These are phyloP conservation scores for Zoroaster sp. DNA, from an alignment of 53 echinoderm and acorn worm genomes.

Conservation along the genomic window DNA sequence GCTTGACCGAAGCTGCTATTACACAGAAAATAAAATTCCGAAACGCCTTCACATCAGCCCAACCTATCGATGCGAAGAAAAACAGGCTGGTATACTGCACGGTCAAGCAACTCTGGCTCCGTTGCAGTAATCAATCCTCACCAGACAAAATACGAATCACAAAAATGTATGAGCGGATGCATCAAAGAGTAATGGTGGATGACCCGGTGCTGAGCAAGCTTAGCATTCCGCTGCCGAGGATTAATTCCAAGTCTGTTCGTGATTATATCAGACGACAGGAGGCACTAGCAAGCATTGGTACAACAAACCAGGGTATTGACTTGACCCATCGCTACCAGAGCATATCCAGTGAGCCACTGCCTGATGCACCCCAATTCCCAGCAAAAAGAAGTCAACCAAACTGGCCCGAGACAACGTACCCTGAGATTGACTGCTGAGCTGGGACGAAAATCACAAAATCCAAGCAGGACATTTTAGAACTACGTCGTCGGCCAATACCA, in stretches of 20 bases:
- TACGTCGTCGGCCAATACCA: no score
- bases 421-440: no score
- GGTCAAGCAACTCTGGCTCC: conserved; percentile 50
- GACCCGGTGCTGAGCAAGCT: conserved; percentile 45
- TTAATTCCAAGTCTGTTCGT: conserved; percentile 35
- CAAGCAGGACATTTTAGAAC: no score
- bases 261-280: no score
- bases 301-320: no score
- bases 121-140: background rate
- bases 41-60: conserved; percentile 31
- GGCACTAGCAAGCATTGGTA: no score
- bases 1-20: background rate
- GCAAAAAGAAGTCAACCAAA: no score
- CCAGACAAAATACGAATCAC: conserved; percentile 28
- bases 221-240: conserved; percentile 32
- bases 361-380: no score
- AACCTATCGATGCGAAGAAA: conserved; percentile 12
- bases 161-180: conserved; percentile 7
- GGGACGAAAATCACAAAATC: no score
- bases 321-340: no score
- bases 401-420: no score
- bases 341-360: no score
- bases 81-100: conserved; percentile 55
- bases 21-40: conserved; percentile 33
- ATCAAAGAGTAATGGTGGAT: background rate